Conservation (phyloP, 35 echinoderm and acorn worm species). For the Apostichopus californicus region DNA sequence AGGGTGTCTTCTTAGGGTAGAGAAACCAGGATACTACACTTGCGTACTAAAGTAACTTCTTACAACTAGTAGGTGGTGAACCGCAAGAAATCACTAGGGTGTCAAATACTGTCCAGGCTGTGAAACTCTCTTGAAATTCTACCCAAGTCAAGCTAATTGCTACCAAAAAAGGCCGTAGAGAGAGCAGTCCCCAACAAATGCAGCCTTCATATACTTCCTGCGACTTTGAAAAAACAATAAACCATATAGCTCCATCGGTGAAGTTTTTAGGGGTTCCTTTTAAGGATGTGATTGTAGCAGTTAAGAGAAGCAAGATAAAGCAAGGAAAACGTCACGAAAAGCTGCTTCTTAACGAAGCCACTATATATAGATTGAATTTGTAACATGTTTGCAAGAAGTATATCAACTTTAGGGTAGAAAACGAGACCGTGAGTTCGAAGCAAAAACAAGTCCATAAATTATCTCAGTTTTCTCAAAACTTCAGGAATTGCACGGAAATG, state of each 20-base stretch:
- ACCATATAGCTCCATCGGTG: slow-evolving; percentile 25
- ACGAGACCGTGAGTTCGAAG: too few relatives aligned
- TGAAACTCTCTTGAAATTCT: neutral
- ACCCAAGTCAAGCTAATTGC: neutral
- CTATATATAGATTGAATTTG: too few relatives aligned
- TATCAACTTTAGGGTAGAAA: too few relatives aligned
- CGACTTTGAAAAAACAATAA: slow-evolving; percentile 42
- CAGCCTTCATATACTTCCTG: slow-evolving; percentile 18
- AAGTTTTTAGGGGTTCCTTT: slow-evolving; percentile 40
- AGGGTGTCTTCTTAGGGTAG: too few relatives aligned
- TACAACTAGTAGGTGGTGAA: neutral
- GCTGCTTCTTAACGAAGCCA: too few relatives aligned
- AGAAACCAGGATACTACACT: too few relatives aligned
- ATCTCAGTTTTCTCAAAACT: too few relatives aligned
- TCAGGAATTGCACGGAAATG: too few relatives aligned
- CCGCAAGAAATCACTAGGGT: too few relatives aligned
- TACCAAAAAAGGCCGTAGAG: neutral
- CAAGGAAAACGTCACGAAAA: slow-evolving; percentile 11
- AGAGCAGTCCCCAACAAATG: neutral
- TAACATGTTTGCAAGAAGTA: too few relatives aligned
- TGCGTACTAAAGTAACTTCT: too few relatives aligned
- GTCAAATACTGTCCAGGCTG: slow-evolving; percentile 38
- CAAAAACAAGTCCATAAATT: too few relatives aligned
- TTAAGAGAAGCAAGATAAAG: slow-evolving; percentile 42
- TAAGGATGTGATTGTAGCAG: neutral